Evolutionary conservation across 2,113 vertebrate genomes (phyloP).

Genomic region (Dicentrarchus labrax): DNA sequence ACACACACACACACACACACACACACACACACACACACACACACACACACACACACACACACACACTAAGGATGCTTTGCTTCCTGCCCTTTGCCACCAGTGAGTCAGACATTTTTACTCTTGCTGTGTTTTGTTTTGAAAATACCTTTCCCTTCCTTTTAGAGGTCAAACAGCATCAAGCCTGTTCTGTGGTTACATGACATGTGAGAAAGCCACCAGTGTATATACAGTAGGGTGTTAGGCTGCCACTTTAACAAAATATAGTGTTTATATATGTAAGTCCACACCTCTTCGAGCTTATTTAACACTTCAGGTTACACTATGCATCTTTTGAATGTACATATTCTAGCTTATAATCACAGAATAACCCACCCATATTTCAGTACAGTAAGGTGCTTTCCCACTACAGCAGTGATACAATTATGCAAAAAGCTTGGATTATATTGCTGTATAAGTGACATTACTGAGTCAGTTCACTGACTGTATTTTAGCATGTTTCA

Average conservation of each 20-base stretch:
- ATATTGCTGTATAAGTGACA: neutral
- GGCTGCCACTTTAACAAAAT: neutral
- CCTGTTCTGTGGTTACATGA: constrained; percentile 24
- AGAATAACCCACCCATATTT: neutral
- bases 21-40: constrained; percentile 40
- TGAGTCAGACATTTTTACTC: constrained; percentile 70
- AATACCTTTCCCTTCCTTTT: constrained; percentile 65
- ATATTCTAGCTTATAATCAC: neutral
- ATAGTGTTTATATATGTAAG: neutral
- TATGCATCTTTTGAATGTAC: neutral
- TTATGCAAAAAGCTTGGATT: neutral
- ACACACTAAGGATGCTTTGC: constrained; percentile 66
- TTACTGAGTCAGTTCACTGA: neutral
- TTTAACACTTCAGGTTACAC: neutral
- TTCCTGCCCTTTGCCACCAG: constrained; percentile 68
- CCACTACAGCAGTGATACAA: neutral
- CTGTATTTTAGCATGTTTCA: no score
- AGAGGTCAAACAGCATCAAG: constrained; percentile 43
- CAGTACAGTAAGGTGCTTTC: neutral
- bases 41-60: constrained; percentile 20
- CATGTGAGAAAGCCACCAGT: constrained; percentile 18
- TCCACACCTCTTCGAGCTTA: neutral
- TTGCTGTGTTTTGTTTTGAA: constrained; percentile 69
- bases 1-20: constrained; percentile 24
- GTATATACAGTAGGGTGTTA: neutral